Base-by-base conservation (phyloP, 2,113 vertebrate species). In the Hippocampus mohnikei region DNA sequence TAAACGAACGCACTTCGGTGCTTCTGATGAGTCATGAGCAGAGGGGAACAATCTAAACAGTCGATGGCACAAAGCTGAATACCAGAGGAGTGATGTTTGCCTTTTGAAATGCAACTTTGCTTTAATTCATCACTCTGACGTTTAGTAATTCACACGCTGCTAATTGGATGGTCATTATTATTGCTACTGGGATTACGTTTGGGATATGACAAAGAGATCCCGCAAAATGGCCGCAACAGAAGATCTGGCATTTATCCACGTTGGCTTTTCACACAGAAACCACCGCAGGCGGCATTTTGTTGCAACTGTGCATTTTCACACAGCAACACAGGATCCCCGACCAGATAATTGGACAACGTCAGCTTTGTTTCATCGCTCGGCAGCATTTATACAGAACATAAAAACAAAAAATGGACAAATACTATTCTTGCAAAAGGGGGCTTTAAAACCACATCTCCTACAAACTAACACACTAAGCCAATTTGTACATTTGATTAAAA, bases 11-110 rank as follows among this genome's bases (percentile, higher is more conserved):
- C 58, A 58, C 56, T 73, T 41, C 41, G 65, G 73, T 21, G 67
- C 62, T 75, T 50, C 25, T 72, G 71, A 79, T 81, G 83, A 80
- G 76, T 84, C 67, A 81, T 15, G 42, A 64, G 71, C 67, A 78
- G 62, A 79, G 67, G 65, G 70, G 66, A 37, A 56, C 73, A 74
- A 84, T 82, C 70, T 27, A 66, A 82, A 78, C 67, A 66, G 76
- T 77, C 80, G 44, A 63, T 62, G 70, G 37, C 20, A 78, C 83
- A 70, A 8, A 67, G 59, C 68, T 71, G 61, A 48, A 79, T 65
- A 37, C 76, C 71, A 67, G 69, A 80, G 60, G 67, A 53, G n/a
- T 63, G 48, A 75, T 63, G 53, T 67, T 72, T 66, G 64, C 62
- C 71, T 60, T 79, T 69, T 84, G 56, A 76, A 82, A 78, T 70